Conservation (phyloP, 2,113 vertebrate species). For the Syngnathus typhle region DNA sequence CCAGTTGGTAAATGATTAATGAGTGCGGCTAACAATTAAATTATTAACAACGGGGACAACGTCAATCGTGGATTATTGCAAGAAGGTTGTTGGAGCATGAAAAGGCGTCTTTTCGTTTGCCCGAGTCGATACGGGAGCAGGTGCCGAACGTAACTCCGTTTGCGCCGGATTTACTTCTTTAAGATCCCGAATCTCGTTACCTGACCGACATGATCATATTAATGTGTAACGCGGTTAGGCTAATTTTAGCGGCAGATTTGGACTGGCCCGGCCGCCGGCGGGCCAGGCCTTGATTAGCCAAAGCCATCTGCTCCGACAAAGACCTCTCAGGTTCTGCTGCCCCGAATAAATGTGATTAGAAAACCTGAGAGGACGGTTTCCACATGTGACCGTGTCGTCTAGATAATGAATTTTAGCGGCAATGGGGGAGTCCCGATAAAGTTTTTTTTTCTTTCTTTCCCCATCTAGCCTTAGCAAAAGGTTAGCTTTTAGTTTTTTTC, state of each 20-base stretch:
- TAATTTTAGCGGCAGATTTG: slow-evolving; percentile 50
- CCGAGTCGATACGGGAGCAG: not conserved
- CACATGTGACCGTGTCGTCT: not conserved
- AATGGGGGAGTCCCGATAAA: not conserved
- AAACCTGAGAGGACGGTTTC: slow-evolving; percentile 43
- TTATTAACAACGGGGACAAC: slow-evolving; percentile 34
- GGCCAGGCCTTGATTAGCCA: slow-evolving; percentile 48
- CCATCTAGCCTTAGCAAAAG: not conserved
- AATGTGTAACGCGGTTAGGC: slow-evolving; percentile 11
- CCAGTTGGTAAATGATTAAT: slow-evolving; percentile 64
- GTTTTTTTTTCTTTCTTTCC: not conserved
- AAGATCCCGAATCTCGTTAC: not conserved
- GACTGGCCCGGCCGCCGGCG: slow-evolving; percentile 43
- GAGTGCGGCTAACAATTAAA: slow-evolving; percentile 39
- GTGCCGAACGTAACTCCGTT: not conserved
- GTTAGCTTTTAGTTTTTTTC: not conserved
- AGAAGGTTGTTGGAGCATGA: not conserved
- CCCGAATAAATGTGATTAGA: slow-evolving; percentile 60
- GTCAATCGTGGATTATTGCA: slow-evolving; percentile 18
- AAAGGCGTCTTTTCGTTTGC: not conserved
- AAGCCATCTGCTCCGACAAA: slow-evolving; percentile 67
- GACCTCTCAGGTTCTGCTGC: slow-evolving; percentile 56
- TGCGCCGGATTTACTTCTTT: not conserved
- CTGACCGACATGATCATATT: slow-evolving; percentile 13
- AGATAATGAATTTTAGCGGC: slow-evolving; percentile 13